Evolutionary conservation across 2,888 invertebrate species (phyloP).

Genomic region (Andrena bucephala): DNA sequence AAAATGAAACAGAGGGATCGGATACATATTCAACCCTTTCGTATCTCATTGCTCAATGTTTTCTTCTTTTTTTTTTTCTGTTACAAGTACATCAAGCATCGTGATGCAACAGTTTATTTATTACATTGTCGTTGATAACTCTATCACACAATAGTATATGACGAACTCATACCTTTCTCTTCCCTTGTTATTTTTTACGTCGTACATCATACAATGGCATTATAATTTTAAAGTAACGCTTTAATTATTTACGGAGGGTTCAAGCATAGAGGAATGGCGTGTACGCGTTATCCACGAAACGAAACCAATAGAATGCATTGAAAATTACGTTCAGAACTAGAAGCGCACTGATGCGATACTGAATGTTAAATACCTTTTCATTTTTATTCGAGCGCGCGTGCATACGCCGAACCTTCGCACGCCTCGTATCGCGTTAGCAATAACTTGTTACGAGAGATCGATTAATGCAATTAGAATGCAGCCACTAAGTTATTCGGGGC

Average conservation of each 20-base stretch:
- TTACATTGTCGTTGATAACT: slow-evolving; percentile 79
- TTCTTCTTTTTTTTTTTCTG: slow-evolving; percentile 7
- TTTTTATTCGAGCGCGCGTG: slow-evolving; percentile 43
- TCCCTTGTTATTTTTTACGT: slow-evolving; percentile 58
- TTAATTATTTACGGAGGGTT: slow-evolving; percentile 51
- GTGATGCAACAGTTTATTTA: slow-evolving; percentile 79
- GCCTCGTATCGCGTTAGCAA: slow-evolving; percentile 11
- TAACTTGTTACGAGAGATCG: slow-evolving; percentile 17
- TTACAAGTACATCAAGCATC: slow-evolving; percentile 60
- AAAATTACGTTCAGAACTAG: slow-evolving; percentile 74
- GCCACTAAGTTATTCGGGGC: neutral
- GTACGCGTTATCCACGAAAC: slow-evolving; percentile 54
- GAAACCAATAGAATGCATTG: slow-evolving; percentile 70
- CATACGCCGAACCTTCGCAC: slow-evolving; percentile 20
- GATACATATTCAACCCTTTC: slow-evolving; percentile 2
- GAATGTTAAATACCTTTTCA: slow-evolving; percentile 69
- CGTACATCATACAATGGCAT: slow-evolving; percentile 65
- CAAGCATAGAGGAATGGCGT: slow-evolving; percentile 57
- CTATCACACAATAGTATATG: slow-evolving; percentile 79
- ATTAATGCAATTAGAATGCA: slow-evolving; percentile 13
- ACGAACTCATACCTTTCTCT: slow-evolving; percentile 62
- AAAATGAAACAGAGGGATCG: slow-evolving; percentile 9
- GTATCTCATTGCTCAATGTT: neutral
- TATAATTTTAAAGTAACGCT: slow-evolving; percentile 63
- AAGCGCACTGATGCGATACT: slow-evolving; percentile 73